Conservation (phyloP, 2,888 invertebrate species). For the Melolontha melolontha region DNA sequence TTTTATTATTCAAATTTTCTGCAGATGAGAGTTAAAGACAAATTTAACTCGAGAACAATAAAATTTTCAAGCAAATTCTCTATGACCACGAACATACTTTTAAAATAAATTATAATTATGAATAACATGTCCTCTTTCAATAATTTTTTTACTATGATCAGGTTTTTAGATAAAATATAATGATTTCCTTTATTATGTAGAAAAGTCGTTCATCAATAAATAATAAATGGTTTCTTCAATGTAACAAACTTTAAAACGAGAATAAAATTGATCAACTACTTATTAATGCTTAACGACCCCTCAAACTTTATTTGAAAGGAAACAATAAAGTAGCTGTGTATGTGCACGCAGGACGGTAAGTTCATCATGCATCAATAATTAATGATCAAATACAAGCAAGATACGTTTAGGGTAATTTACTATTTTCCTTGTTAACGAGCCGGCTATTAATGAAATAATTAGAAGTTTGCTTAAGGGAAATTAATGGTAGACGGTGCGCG, state of each 20-base stretch:
- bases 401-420: constrained; percentile 51
- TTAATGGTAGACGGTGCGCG: constrained; percentile 52
- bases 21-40: too few species aligned
- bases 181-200: too few species aligned
- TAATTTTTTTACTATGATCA: too few species aligned
- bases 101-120: too few species aligned
- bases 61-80: too few species aligned
- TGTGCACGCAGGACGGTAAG: background rate
- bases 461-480: constrained; percentile 54
- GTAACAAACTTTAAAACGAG: constrained; percentile 6
- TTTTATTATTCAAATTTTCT: too few species aligned
- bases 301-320: constrained; percentile 17
- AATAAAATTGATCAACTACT: constrained; percentile 8
- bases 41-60: too few species aligned
- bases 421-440: constrained; percentile 57
- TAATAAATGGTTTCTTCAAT: background rate
- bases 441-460: constrained; percentile 57
- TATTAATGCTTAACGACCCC: constrained; percentile 14
- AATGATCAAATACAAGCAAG: constrained; percentile 40
- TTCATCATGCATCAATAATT: constrained; percentile 30
- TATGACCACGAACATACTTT: too few species aligned
- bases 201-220: background rate
- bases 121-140: too few species aligned
- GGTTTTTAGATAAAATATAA: too few species aligned
- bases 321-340: constrained; percentile 2